These are phyloP conservation scores for Otis tarda DNA, from an alignment of 2,113 vertebrate genomes.

Conservation along the genomic window DNA sequence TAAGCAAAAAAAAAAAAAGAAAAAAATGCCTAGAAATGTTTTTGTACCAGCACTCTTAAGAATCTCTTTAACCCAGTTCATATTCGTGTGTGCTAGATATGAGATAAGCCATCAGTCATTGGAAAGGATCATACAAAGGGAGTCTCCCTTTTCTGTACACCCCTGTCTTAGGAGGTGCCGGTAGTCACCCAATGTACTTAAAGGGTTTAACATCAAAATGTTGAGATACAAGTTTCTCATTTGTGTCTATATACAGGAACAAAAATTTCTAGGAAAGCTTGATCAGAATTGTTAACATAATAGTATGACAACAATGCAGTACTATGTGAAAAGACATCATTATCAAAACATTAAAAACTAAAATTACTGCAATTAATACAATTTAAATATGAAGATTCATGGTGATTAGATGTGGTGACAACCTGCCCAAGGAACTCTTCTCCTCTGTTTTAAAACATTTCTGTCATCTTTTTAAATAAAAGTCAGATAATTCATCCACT, in stretches of 20 bases:
- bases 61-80: not conserved
- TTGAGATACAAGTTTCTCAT: not conserved
- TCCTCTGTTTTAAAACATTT: not conserved
- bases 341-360: slow-evolving; percentile 13
- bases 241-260: not conserved
- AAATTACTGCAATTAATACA: slow-evolving; percentile 14
- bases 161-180: not conserved
- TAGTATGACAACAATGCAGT: not conserved
- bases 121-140: not conserved
- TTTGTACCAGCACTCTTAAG: not conserved
- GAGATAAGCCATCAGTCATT: not conserved
- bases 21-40: not conserved
- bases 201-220: not conserved
- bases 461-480: not conserved
- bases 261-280: not conserved
- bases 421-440: not conserved
- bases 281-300: not conserved
- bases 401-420: not conserved
- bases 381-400: not conserved
- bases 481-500: not conserved
- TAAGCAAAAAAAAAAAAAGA: not conserved
- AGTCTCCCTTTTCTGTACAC: not conserved
- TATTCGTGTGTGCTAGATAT: not conserved
- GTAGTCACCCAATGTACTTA: not conserved
- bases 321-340: not conserved